Evolutionary conservation across 2,888 invertebrate genomes (phyloP), one percentile per base, ranked within the genome.

Genomic region (Drosophila kanekoi): DNA sequence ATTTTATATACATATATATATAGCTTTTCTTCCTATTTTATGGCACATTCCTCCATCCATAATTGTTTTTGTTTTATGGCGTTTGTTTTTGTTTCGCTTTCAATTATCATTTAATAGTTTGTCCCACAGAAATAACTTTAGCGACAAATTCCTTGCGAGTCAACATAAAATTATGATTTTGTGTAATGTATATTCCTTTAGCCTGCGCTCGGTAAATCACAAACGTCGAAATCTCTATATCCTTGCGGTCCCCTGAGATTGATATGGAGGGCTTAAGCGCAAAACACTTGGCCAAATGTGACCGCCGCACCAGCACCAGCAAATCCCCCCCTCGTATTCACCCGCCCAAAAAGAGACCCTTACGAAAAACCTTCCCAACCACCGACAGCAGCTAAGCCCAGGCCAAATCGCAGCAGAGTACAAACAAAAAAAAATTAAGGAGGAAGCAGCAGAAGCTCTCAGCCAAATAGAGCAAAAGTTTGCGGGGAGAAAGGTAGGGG

Each of bases 221-320:
- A 90, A 90, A 91, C 73, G 89, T 90, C 90, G 90, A 90, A 90
- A 90, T 91, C 89, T 89, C 90, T 89, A 85, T 91, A 89, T 90
- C 88, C 89, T 60, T 58, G 53, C 56, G 78, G 78, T 92, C 92
- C 92, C 92, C 70, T 65, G 92, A 90, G 92, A 92, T 90, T 91
- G 92, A 92, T 92, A 91, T 89, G 90, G 90, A 83, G 87, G 91
- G 91, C 91, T 92, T 92, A 92, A 90, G 91, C 91, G 87, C 87
- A 90, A 92, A 92, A 90, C 90, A 92, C 92, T 92, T 91, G 90
- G 91, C 92, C 92, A 92, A 92, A 92, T 92, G 92, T 92, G 92
- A 91, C 92, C 92, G 83, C 92, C 92, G 82, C 89, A 83, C 65
- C 56, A 43, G 23, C 48, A 44, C 37, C 38, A 51, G 51, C 38